Evolutionary conservation across 2,797 vertebrate genomes (phyloP).

Genomic region (Manis pentadactyla): DNA sequence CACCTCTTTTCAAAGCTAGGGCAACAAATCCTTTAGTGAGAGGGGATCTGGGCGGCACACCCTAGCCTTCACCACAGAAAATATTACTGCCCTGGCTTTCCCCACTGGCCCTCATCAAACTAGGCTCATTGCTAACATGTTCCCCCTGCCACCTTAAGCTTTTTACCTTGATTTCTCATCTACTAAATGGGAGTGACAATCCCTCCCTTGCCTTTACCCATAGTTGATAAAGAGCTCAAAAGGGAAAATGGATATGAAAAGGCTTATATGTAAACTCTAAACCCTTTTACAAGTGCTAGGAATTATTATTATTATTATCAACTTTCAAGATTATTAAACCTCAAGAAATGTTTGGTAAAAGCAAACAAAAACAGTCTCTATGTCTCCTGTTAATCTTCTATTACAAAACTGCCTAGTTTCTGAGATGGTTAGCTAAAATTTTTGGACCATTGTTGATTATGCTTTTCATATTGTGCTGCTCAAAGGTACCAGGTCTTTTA

Average conservation of each 20-base stretch:
- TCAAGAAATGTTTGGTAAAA: slow-evolving; percentile 9
- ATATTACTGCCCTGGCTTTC: background rate
- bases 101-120: background rate
- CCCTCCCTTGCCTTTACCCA: background rate
- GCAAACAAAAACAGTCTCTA: background rate
- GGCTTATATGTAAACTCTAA: background rate
- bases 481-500: background rate
- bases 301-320: background rate
- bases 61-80: background rate
- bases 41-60: background rate
- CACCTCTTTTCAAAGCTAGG: background rate
- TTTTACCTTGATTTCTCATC: background rate
- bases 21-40: background rate
- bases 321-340: background rate
- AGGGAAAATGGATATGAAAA: background rate
- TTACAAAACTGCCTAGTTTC: background rate
- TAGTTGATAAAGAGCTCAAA: background rate
- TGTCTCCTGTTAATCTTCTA: background rate
- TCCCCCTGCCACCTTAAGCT: background rate
- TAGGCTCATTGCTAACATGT: background rate
- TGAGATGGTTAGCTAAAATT: background rate
- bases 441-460: background rate
- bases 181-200: background rate
- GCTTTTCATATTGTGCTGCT: background rate
- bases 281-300: background rate